Conservation (phyloP, 2,113 vertebrate genomes). For the Vimba vimba region DNA sequence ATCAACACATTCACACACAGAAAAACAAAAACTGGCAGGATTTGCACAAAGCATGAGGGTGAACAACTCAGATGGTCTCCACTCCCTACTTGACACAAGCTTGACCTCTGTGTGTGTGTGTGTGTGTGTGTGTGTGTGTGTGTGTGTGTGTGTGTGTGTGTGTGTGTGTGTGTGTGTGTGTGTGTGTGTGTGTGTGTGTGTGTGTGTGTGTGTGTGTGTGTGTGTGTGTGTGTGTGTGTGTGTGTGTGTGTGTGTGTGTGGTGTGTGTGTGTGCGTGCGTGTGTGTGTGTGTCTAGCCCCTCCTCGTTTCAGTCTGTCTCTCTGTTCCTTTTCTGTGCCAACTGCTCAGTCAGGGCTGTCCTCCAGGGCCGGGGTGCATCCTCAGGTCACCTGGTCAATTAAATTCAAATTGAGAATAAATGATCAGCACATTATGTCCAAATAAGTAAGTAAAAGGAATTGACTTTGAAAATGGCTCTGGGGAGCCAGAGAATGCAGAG, state of each 20-base stretch:
- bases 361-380: conserved; percentile 65
- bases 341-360: conserved; percentile 60
- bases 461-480: conserved; percentile 46
- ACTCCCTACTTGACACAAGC: conserved; percentile 77
- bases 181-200: conserved; percentile 27
- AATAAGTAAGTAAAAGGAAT: conserved; percentile 61
- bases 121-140: conserved; percentile 8
- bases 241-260: conserved; percentile 44
- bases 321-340: conserved; percentile 61
- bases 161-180: conserved; percentile 12
- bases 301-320: conserved; percentile 58
- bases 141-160: conserved; percentile 4
- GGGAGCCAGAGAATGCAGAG: neutral
- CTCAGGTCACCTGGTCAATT: conserved; percentile 76
- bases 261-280: conserved; percentile 20
- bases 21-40: conserved; percentile 49
- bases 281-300: conserved; percentile 31
- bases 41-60: conserved; percentile 68
- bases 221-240: conserved; percentile 49
- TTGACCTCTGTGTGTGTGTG: conserved; percentile 66
- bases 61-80: conserved; percentile 76
- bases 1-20: conserved; percentile 23
- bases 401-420: conserved; percentile 78
- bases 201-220: conserved; percentile 49
- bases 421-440: conserved; percentile 75